Percentiles rank a stretch among this genome's conserved stretches.
Evolutionary conservation across 2,113 vertebrate genomes (phyloP).

Genomic region (Cariama cristata): DNA sequence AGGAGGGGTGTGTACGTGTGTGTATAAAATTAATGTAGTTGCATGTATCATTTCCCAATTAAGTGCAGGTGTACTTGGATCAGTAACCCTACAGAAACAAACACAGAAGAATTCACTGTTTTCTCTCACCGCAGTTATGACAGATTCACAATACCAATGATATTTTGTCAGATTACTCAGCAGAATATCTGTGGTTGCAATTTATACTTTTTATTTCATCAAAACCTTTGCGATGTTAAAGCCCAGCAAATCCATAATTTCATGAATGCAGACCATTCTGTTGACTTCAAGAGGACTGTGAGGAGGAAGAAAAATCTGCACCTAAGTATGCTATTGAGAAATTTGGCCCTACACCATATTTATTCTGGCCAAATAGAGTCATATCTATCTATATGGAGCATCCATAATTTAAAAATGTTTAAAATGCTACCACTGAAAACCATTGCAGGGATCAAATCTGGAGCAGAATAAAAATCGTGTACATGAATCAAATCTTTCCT

Average conservation of each 20-base stretch:
- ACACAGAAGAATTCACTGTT: background rate
- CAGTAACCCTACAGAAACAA: background rate
- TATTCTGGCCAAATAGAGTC: background rate
- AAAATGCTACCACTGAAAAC: background rate
- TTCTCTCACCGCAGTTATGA: background rate
- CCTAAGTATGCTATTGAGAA: background rate
- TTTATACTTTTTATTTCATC: slow-evolving; percentile 1
- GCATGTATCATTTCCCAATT: background rate
- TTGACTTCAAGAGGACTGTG: background rate
- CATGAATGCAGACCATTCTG: background rate
- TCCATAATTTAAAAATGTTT: background rate
- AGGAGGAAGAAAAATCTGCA: background rate
- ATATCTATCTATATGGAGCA: background rate
- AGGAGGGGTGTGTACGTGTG: background rate
- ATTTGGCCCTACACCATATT: background rate
- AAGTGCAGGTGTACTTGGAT: background rate
- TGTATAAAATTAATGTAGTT: background rate
- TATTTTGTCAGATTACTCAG: background rate
- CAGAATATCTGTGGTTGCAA: background rate
- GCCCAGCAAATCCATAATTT: background rate
- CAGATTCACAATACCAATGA: background rate
- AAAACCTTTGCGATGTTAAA: background rate
- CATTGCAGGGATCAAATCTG: background rate
- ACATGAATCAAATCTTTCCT: background rate
- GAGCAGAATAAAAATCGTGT: background rate